These are phyloP conservation scores for Toxotes lorentzi DNA, from an alignment of 2,797 vertebrate genomes.

Conservation along the genomic window DNA sequence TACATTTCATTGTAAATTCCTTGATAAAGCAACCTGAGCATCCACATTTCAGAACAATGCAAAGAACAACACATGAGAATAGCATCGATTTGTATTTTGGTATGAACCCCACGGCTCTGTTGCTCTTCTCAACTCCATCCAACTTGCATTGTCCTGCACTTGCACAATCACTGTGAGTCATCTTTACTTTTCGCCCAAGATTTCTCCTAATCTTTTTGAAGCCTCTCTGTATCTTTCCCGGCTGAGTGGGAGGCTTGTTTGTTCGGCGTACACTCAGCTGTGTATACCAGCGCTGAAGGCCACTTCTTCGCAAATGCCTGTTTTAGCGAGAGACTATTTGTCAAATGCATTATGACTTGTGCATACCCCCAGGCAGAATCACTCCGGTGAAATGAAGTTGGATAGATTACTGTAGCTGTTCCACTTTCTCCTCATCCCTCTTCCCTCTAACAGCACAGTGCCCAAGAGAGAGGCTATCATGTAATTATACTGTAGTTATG, in stretches of 20 bases:
- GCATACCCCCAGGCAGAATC: constrained; percentile 83
- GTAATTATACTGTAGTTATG: constrained; percentile 80
- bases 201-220: constrained; percentile 84
- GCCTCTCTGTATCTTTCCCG: constrained; percentile 76
- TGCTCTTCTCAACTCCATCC: constrained; percentile 75
- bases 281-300: constrained; percentile 86
- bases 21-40: constrained; percentile 45
- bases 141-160: constrained; percentile 77
- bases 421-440: constrained; percentile 78
- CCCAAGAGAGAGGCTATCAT: constrained; percentile 71
- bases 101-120: constrained; percentile 67
- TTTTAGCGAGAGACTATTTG: constrained; percentile 88
- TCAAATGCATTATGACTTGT: constrained; percentile 89
- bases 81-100: constrained; percentile 71
- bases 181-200: constrained; percentile 83
- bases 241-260: constrained; percentile 88
- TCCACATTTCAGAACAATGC: constrained; percentile 63
- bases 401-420: constrained; percentile 85
- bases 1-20: constrained; percentile 32
- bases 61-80: constrained; percentile 61
- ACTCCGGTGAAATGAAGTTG: constrained; percentile 85
- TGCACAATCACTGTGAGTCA: constrained; percentile 84
- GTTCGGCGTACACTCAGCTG: constrained; percentile 85
- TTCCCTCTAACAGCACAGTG: constrained; percentile 68
- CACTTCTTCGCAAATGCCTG: constrained; percentile 87